These are phyloP conservation scores for Acleris holmiana DNA, from an alignment of 2,888 invertebrate species.

Conservation along the genomic window DNA sequence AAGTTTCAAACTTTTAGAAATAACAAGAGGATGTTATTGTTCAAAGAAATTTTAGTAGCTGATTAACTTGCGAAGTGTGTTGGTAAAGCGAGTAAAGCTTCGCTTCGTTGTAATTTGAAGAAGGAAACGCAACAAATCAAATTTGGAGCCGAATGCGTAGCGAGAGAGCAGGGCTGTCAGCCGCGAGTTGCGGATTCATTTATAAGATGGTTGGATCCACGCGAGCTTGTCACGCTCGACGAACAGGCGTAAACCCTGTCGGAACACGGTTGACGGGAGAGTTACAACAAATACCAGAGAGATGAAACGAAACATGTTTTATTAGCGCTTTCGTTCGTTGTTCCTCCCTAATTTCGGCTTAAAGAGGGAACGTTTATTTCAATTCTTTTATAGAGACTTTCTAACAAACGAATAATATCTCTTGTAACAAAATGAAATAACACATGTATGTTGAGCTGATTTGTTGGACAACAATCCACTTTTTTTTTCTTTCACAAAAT, in stretches of 20 bases:
- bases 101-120: slow-evolving; percentile 24
- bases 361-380: not conserved
- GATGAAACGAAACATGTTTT: slow-evolving; percentile 19
- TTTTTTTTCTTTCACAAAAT: too few species aligned
- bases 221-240: slow-evolving; percentile 35
- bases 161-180: slow-evolving; percentile 33
- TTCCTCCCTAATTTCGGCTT: slow-evolving; percentile 12
- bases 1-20: slow-evolving; percentile 27
- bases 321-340: slow-evolving; percentile 13
- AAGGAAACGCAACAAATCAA: slow-evolving; percentile 33
- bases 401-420: too few species aligned
- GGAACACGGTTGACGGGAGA: slow-evolving; percentile 32
- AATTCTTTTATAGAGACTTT: not conserved
- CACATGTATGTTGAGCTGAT: too few species aligned
- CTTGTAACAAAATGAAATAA: too few species aligned
- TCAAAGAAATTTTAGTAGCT: slow-evolving; percentile 24
- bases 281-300: slow-evolving; percentile 29
- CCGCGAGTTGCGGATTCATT: slow-evolving; percentile 34
- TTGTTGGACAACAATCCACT: too few species aligned
- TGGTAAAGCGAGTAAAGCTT: slow-evolving; percentile 17
- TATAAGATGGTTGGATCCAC: slow-evolving; percentile 34
- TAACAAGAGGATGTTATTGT: slow-evolving; percentile 29
- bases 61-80: slow-evolving; percentile 21
- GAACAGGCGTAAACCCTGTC: slow-evolving; percentile 28
- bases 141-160: slow-evolving; percentile 23